These are phyloP conservation scores for Phasianus colchicus DNA, from an alignment of 2,113 vertebrate genomes.

Conservation along the genomic window DNA sequence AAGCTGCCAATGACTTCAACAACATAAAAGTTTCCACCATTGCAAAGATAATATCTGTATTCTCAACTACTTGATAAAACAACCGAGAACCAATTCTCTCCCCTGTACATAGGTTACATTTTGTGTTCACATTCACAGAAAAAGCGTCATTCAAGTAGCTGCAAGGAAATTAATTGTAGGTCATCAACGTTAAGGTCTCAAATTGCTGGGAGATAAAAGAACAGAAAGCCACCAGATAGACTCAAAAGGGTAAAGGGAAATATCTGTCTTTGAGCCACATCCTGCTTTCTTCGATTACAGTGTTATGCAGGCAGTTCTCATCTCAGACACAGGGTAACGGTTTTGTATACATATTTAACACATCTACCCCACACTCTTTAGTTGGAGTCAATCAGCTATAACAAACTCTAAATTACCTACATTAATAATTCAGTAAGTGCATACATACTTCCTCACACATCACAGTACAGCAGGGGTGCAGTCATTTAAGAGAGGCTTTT, in stretches of 20 bases:
- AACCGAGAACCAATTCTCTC: background rate
- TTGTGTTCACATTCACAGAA: background rate
- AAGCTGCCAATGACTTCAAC: background rate
- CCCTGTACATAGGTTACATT: background rate
- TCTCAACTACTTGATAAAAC: background rate
- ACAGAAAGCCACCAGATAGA: conserved; percentile 34
- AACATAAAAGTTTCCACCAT: background rate
- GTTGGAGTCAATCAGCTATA: background rate
- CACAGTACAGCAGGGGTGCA: background rate
- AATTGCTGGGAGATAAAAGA: conserved; percentile 55
- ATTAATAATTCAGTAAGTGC: background rate
- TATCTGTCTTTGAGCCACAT: conserved; percentile 25
- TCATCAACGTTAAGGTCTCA: conserved; percentile 36
- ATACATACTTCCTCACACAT: background rate
- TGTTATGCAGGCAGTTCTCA: background rate
- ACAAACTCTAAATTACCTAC: background rate
- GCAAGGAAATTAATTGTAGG: conserved; percentile 42
- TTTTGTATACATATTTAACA: background rate
- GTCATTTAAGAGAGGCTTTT: background rate
- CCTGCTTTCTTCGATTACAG: conserved; percentile 21
- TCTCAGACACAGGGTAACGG: background rate
- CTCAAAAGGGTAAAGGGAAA: conserved; percentile 45
- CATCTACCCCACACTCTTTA: background rate
- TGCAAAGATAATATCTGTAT: background rate
- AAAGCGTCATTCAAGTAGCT: conserved; percentile 14